These are phyloP conservation scores for Synergus gifuensis DNA, from an alignment of 2,888 invertebrate genomes.

Conservation along the genomic window DNA sequence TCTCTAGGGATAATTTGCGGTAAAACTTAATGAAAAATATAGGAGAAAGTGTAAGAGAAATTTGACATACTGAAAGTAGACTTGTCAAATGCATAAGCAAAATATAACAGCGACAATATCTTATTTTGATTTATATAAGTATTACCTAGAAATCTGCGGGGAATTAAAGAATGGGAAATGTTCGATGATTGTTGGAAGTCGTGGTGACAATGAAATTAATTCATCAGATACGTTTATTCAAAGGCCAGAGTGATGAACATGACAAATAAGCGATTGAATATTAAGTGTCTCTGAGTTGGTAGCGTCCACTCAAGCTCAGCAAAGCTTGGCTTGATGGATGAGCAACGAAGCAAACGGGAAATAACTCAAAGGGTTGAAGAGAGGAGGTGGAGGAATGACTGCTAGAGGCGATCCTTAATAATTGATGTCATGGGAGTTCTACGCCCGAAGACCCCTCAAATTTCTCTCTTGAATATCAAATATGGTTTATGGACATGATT, in stretches of 20 bases:
- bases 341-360: slow-evolving; percentile 8
- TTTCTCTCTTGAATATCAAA: slow-evolving; percentile 29
- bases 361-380: slow-evolving; percentile 2
- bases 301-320: slow-evolving; percentile 20
- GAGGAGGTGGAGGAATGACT: background rate
- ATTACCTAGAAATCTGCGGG: background rate
- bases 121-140: background rate
- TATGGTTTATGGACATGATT: slow-evolving; percentile 19
- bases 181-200: background rate
- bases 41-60: too few relatives aligned
- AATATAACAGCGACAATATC: background rate
- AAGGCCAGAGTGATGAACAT: slow-evolving; percentile 29
- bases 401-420: slow-evolving; percentile 25
- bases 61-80: background rate
- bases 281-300: slow-evolving; percentile 32
- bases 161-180: background rate
- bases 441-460: slow-evolving; percentile 8
- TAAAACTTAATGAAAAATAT: too few relatives aligned
- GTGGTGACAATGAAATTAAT: slow-evolving; percentile 35
- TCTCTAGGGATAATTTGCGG: too few relatives aligned
- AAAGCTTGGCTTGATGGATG: slow-evolving; percentile 17
- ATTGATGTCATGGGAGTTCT: slow-evolving; percentile 35
- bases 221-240: slow-evolving; percentile 35
- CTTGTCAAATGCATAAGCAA: background rate
- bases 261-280: slow-evolving; percentile 38